A percentile compares a stretch with the other conserved stretches of the same genome.
Conservation (phyloP, 2,888 invertebrate species). For the Micoletzkya japonica region DNA sequence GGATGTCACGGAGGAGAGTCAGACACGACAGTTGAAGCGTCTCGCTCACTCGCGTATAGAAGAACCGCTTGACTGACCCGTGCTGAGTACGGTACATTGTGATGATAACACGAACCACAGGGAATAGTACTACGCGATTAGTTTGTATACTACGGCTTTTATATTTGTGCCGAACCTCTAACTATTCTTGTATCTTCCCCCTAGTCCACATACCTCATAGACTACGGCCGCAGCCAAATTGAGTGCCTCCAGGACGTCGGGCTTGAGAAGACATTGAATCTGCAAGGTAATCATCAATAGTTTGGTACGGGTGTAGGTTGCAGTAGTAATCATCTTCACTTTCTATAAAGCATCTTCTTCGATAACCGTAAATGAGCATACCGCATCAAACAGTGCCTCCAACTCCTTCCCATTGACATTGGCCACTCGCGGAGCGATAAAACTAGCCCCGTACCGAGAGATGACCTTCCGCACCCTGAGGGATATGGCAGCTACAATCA, state of each 20-base stretch:
- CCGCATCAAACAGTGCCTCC: constrained; percentile 41
- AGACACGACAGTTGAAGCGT: constrained; percentile 90
- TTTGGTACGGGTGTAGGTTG: background rate
- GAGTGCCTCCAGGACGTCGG: constrained; percentile 37
- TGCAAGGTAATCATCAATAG: constrained; percentile 16
- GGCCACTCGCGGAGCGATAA: constrained; percentile 2
- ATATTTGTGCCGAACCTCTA: background rate
- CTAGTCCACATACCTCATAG: constrained; percentile 30
- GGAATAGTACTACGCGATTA: background rate
- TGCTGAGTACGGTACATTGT: background rate
- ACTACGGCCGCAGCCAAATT: constrained; percentile 43
- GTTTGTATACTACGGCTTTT: background rate
- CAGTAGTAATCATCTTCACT: background rate
- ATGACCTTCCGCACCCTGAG: background rate
- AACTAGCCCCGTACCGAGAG: constrained; percentile 19
- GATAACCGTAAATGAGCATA: background rate
- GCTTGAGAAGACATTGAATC: constrained; percentile 45
- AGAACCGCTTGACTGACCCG: constrained; percentile 75
- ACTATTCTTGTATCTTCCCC: background rate
- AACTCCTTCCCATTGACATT: constrained; percentile 28
- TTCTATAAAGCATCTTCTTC: background rate
- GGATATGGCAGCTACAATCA: background rate
- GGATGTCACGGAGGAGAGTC: constrained; percentile 83
- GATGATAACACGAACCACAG: background rate
- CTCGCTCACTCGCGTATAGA: constrained; percentile 92